Evolutionary conservation across 2,888 invertebrate species (phyloP), one percentile per base, ranked within the genome.

Genomic region (Chouioia cunea): DNA sequence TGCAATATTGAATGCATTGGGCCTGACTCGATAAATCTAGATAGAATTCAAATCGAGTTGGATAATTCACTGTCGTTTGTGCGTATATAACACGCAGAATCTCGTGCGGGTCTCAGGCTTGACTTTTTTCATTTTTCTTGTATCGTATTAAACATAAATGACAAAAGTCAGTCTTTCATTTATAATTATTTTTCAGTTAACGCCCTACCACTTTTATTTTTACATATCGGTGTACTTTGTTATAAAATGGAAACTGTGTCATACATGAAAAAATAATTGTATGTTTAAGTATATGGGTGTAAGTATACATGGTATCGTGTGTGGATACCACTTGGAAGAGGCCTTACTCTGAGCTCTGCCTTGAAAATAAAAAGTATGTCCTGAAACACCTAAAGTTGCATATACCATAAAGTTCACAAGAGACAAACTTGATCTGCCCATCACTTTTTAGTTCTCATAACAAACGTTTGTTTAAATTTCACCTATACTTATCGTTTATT

Each of bases 291-390:
- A 73, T 70, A 65, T 52, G 16, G 53, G 20, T 43, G 47, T 74
- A 73, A 74, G 71, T 71, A 75, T n/a, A n/a, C n/a, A n/a, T 67
- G 71, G 66, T 71, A 73, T 71, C 60, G 15, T 23, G 10, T 44
- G 10, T 27, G 43, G 27, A 12, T 67, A 73, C 70, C 70, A 70
- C 64, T 59, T 65, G 59, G 62, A 68, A 67, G 57, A 73, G 70
- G 67, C 66, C 64, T 65, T 65, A 60, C 56, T 46, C 43, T 16
- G 23, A 66, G 46, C 54, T 70, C 46, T 73, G 53, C 54, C 65
- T 59, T 56, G 53, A 52, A 14, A 66, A 65, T 70, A 63, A 46
- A 46, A 22, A 43, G 47, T 12, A 50, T 69, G 56, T 46, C 47
- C 47, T 23, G 54, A 68, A 64, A 44, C 56, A 60, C 53, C 20